Evolutionary conservation across 2,888 invertebrate species (phyloP).

Genomic region (Malthinus seriepunctatus): DNA sequence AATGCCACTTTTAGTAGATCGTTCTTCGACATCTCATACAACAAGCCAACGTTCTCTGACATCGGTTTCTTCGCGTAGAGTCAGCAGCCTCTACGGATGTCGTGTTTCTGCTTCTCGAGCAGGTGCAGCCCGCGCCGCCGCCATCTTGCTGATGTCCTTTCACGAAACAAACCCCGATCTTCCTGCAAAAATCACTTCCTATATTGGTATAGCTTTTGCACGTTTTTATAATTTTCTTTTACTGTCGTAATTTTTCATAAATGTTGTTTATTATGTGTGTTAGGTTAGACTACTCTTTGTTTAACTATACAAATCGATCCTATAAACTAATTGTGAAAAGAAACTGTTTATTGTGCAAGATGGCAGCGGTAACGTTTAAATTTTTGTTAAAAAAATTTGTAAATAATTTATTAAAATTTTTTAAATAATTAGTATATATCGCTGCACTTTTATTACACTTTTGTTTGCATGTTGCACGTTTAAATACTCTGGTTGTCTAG

Average conservation of each 20-base stretch:
- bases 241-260: background rate
- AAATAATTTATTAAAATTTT: background rate
- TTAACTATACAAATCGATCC: no score
- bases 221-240: background rate
- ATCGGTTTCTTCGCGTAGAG: constrained; percentile 58
- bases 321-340: background rate
- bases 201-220: constrained; percentile 30
- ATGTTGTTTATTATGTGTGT: background rate
- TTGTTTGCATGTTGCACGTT: background rate
- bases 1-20: constrained; percentile 60
- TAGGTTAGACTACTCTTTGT: background rate
- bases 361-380: constrained; percentile 55
- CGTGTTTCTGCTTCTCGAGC: constrained; percentile 82
- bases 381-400: constrained; percentile 1
- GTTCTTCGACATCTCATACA: constrained; percentile 51
- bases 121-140: constrained; percentile 92
- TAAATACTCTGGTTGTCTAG: no score
- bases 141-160: constrained; percentile 94
- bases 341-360: constrained; percentile 52
- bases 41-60: constrained; percentile 58
- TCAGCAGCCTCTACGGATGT: constrained; percentile 61
- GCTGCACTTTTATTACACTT: constrained; percentile 1
- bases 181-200: constrained; percentile 31
- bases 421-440: constrained; percentile 2
- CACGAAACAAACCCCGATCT: constrained; percentile 61